Percentiles rank a stretch among this genome's conserved stretches.
Conservation (phyloP, 1,140 invertebrate species). For the Drosophila rhopaloa region DNA sequence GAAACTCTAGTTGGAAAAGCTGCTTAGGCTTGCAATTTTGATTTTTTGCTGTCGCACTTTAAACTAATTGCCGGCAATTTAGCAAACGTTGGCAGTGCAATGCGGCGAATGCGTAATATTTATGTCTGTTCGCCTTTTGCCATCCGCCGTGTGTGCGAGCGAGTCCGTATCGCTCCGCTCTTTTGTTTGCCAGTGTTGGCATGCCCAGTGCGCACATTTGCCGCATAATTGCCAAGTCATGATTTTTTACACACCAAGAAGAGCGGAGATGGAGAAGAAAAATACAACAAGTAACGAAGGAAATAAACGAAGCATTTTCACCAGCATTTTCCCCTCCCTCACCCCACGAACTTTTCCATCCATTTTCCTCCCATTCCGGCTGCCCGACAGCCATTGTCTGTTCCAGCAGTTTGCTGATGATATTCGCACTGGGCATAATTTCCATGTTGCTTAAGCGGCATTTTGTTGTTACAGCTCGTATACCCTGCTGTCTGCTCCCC, state of each 20-base stretch:
- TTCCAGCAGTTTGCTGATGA: conserved; percentile 65
- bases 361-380: conserved; percentile 10
- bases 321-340: conserved; percentile 1
- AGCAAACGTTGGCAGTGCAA: conserved; percentile 75
- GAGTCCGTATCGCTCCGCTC: conserved; percentile 18
- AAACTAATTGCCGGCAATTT: conserved; percentile 81
- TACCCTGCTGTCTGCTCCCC: not conserved
- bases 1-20: conserved; percentile 24
- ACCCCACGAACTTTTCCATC: conserved; percentile 15
- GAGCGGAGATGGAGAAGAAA: conserved; percentile 16
- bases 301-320: conserved; percentile 64
- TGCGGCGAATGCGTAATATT: conserved; percentile 82
- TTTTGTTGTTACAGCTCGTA: conserved; percentile 58
- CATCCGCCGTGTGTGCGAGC: conserved; percentile 9
- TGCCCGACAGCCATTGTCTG: conserved; percentile 27
- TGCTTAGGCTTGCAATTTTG: conserved; percentile 74
- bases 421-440: conserved; percentile 82
- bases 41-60: conserved; percentile 64
- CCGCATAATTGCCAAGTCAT: conserved; percentile 83
- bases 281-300: conserved; percentile 55
- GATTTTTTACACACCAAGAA: conserved; percentile 76
- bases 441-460: conserved; percentile 82
- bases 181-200: conserved; percentile 55
- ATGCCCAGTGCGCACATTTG: conserved; percentile 79
- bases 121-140: conserved; percentile 40